Evolutionary conservation across 1,140 invertebrate genomes (phyloP).

Genomic region (Leptestheria dahalacensis): DNA sequence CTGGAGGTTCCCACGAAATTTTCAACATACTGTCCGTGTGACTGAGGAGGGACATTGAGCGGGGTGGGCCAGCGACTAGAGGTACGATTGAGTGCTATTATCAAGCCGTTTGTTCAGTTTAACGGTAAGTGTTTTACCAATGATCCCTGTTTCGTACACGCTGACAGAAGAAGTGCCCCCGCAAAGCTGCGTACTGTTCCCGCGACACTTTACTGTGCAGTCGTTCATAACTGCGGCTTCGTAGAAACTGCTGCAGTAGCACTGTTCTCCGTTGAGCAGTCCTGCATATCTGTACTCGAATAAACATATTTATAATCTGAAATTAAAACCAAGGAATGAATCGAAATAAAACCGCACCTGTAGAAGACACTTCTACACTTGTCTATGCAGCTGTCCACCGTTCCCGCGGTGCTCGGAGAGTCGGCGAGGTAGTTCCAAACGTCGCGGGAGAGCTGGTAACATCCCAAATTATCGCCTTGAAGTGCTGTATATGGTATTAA

Average conservation of each 20-base stretch:
- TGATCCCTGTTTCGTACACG: slow-evolving; percentile 33
- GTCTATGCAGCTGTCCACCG: background rate
- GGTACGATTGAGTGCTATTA: too few relatives aligned
- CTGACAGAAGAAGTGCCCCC: slow-evolving; percentile 31
- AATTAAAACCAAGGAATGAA: background rate
- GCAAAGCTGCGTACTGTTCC: slow-evolving; percentile 26
- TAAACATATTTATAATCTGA: background rate
- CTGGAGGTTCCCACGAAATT: slow-evolving; percentile 40
- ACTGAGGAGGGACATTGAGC: slow-evolving; percentile 19
- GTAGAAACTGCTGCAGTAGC: slow-evolving; percentile 32
- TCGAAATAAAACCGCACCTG: background rate
- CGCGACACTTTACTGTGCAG: slow-evolving; percentile 27
- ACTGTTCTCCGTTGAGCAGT: slow-evolving; percentile 29
- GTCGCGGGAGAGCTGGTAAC: background rate
- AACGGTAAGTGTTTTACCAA: slow-evolving; percentile 26
- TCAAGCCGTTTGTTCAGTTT: too few relatives aligned
- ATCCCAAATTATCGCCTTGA: slow-evolving; percentile 12
- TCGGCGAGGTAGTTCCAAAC: background rate
- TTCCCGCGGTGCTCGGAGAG: background rate
- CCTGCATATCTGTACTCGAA: slow-evolving; percentile 28
- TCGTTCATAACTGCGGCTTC: slow-evolving; percentile 25
- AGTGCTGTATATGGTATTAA: background rate
- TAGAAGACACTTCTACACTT: slow-evolving; percentile 2
- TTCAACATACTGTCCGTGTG: slow-evolving; percentile 27
- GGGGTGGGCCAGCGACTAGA: slow-evolving; percentile 21